Percentiles rank a stretch among this genome's conserved stretches.
These are phyloP conservation scores for Lepidothrix coronata DNA, from an alignment of 2,113 vertebrate species.

Conservation along the genomic window DNA sequence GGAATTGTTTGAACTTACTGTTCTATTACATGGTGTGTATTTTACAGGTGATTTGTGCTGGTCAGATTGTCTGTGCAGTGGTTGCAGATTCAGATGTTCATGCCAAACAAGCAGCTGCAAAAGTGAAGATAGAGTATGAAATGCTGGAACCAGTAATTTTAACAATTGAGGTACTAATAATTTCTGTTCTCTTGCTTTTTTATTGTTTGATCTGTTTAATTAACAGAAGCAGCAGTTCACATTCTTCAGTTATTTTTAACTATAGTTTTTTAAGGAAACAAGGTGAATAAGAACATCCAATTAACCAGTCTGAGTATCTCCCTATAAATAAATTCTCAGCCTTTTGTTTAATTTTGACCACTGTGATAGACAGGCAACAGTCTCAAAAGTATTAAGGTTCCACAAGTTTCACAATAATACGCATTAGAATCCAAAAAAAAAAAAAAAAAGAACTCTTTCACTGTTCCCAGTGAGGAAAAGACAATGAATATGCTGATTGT, in stretches of 20 bases:
- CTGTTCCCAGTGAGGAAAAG: not conserved
- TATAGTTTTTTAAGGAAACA: not conserved
- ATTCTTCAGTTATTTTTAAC: not conserved
- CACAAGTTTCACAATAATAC: not conserved
- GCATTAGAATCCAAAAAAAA: not conserved
- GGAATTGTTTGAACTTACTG: not conserved
- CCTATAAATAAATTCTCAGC: not conserved
- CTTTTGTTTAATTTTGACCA: not conserved
- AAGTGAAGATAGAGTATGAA: slow-evolving; percentile 74
- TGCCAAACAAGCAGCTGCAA: slow-evolving; percentile 66
- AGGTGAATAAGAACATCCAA: not conserved
- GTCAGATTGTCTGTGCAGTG: slow-evolving; percentile 77
- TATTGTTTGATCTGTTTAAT: not conserved
- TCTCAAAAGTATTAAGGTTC: not conserved
- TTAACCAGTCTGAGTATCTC: not conserved
- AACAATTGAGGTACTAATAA: slow-evolving; percentile 66
- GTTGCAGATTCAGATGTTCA: slow-evolving; percentile 68
- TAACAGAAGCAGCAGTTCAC: not conserved
- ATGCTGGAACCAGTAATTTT: slow-evolving; percentile 71
- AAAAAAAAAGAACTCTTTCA: not conserved
- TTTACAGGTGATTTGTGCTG: slow-evolving; percentile 75
- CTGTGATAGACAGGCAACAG: not conserved
- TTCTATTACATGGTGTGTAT: not conserved
- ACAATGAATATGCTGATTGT: not conserved
- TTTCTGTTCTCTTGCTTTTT: not conserved